phyloP scores from a whole-genome alignment of 2,797 vertebrate genomes.

The Leptodactylus fallax region DNA sequence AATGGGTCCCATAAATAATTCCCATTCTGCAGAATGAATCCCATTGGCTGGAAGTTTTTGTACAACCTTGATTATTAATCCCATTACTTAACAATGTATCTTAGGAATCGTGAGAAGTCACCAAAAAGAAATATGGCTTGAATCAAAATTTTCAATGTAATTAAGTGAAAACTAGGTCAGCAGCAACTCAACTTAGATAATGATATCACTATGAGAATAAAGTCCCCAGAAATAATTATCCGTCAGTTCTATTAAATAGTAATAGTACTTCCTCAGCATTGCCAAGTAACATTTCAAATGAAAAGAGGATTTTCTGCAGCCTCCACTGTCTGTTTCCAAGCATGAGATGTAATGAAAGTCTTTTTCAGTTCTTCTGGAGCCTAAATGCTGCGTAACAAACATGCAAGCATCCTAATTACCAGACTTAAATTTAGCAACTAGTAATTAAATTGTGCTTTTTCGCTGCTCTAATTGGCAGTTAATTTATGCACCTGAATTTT shows the following conservation, averaged over 20 bases:
- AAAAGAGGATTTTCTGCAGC: constrained; percentile 63
- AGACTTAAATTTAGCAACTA: constrained; percentile 72
- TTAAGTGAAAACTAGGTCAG: constrained; percentile 74
- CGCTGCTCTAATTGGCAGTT: constrained; percentile 75
- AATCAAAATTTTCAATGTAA: constrained; percentile 66
- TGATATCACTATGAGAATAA: constrained; percentile 62
- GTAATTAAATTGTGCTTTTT: constrained; percentile 71
- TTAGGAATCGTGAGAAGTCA: constrained; percentile 59
- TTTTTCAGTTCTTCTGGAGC: constrained; percentile 64
- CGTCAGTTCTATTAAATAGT: constrained; percentile 58
- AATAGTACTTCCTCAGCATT: constrained; percentile 64
- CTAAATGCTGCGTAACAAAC: constrained; percentile 70
- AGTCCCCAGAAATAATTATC: constrained; percentile 69
- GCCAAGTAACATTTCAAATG: constrained; percentile 63
- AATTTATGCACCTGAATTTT: constrained; percentile 78
- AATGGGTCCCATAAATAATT: not conserved
- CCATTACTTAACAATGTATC: constrained; percentile 49
- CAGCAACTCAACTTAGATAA: constrained; percentile 68
- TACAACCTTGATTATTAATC: constrained; percentile 43
- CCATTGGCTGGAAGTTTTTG: constrained; percentile 43
- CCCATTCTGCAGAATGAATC: not conserved
- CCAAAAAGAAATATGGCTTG: constrained; percentile 54
- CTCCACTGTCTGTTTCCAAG: constrained; percentile 58
- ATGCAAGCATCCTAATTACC: constrained; percentile 68
- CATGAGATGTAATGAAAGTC: constrained; percentile 63